Conservation (phyloP, 2,797 vertebrate species). For the Bovichtus variegatus region DNA sequence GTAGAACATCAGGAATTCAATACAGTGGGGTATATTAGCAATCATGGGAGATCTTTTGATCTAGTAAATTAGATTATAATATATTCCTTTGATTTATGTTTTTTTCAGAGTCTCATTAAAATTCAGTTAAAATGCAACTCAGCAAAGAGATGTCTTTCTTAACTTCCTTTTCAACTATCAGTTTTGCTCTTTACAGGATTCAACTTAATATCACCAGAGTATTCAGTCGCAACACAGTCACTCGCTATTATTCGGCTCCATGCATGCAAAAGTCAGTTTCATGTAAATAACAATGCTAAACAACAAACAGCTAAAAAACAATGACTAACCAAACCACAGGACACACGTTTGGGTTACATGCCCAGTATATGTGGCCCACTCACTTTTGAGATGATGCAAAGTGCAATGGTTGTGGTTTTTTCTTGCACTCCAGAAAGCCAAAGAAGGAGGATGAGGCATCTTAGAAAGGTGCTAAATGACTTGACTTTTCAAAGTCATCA, state of each 20-base stretch:
- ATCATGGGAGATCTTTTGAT: conserved; percentile 84
- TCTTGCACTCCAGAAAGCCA: conserved; percentile 60
- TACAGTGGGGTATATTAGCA: conserved; percentile 81
- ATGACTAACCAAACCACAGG: conserved; percentile 52
- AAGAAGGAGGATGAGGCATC: conserved; percentile 37
- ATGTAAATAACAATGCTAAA: conserved; percentile 30
- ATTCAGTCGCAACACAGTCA: conserved; percentile 1
- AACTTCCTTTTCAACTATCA: conserved; percentile 65
- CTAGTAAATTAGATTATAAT: conserved; percentile 86
- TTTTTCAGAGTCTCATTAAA: conserved; percentile 79
- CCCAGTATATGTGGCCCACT: conserved; percentile 13
- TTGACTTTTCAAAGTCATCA: conserved; percentile 61
- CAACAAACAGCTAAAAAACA: conserved; percentile 38
- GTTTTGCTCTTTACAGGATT: conserved; percentile 41
- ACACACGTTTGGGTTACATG: conserved; percentile 12
- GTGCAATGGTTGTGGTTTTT: conserved; percentile 69
- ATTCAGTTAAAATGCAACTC: conserved; percentile 81
- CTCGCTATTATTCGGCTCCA: neutral
- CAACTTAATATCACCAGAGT: conserved; percentile 16
- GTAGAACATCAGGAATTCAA: conserved; percentile 74
- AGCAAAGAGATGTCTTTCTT: conserved; percentile 81
- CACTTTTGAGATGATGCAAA: conserved; percentile 43
- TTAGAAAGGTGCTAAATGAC: conserved; percentile 76
- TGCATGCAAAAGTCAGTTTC: neutral
- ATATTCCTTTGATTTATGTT: conserved; percentile 84